A percentile compares a stretch with the other conserved stretches of the same genome.
phyloP scores from a whole-genome alignment of 1,140 invertebrate genomes.

The Myzus persicae region DNA sequence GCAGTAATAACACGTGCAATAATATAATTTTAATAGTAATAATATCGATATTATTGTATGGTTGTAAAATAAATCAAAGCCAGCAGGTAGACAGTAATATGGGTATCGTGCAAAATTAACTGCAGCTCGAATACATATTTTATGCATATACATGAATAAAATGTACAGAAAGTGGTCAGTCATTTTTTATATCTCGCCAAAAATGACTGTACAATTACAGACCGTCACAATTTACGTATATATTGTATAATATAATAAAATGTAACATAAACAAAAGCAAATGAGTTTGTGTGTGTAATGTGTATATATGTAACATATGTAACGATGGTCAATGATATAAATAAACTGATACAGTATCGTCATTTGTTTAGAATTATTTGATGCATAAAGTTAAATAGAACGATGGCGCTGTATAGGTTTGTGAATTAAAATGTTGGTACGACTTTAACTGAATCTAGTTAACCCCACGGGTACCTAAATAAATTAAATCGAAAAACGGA shows the following conservation, averaged over 20 bases:
- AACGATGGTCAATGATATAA: background rate
- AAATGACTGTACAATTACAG: background rate
- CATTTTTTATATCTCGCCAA: background rate
- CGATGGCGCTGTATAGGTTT: background rate
- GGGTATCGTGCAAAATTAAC: background rate
- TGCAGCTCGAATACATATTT: background rate
- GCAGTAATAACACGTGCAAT: background rate
- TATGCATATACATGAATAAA: background rate
- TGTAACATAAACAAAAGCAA: background rate
- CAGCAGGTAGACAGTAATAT: background rate
- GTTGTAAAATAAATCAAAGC: background rate
- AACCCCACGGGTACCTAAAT: background rate
- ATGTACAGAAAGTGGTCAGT: background rate
- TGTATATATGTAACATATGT: background rate
- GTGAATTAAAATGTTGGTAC: background rate
- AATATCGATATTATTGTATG: background rate
- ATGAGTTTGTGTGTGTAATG: background rate
- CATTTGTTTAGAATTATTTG: background rate
- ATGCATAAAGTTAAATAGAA: background rate
- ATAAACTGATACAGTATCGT: background rate
- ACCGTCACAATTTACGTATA: background rate
- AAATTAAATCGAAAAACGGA: background rate
- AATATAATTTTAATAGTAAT: background rate
- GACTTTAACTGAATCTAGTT: background rate
- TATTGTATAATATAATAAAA: background rate